Conservation (phyloP, 1,140 invertebrate genomes). For the Steinernema feltiae region DNA sequence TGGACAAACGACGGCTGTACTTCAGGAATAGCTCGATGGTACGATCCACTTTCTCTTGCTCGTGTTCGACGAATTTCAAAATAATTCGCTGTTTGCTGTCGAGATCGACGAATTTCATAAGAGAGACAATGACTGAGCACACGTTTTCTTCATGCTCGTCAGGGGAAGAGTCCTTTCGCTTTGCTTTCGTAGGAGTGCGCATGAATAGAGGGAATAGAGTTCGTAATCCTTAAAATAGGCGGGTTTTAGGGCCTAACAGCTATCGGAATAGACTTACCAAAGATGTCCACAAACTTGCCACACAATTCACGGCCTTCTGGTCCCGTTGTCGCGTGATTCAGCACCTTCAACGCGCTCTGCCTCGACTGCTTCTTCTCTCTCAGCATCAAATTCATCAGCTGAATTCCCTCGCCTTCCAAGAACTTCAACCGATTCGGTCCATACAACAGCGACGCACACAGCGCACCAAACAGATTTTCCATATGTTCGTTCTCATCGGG, state of each 20-base stretch:
- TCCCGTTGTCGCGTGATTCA: constrained; percentile 89
- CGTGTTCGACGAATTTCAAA: constrained; percentile 94
- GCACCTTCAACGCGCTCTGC: constrained; percentile 89
- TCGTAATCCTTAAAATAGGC: constrained; percentile 67
- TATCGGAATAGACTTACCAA: constrained; percentile 62
- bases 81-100: constrained; percentile 80
- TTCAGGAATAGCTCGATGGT: constrained; percentile 93
- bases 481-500: constrained; percentile 93
- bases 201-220: constrained; percentile 97
- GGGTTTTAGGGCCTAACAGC: constrained; percentile 5
- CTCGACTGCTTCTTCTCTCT: constrained; percentile 93
- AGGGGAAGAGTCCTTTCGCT: constrained; percentile 74
- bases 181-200: constrained; percentile 86
- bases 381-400: constrained; percentile 93
- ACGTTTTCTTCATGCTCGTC: constrained; percentile 81
- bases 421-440: constrained; percentile 82
- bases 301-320: constrained; percentile 87
- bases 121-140: constrained; percentile 67
- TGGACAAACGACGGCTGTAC: constrained; percentile 63
- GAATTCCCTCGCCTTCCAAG: constrained; percentile 84
- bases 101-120: constrained; percentile 83
- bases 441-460: constrained; percentile 86
- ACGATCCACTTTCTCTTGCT: constrained; percentile 95
- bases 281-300: constrained; percentile 92
- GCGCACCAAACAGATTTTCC: constrained; percentile 93